phyloP scores from a whole-genome alignment of 2,113 vertebrate species.

The Miniopterus natalensis region DNA sequence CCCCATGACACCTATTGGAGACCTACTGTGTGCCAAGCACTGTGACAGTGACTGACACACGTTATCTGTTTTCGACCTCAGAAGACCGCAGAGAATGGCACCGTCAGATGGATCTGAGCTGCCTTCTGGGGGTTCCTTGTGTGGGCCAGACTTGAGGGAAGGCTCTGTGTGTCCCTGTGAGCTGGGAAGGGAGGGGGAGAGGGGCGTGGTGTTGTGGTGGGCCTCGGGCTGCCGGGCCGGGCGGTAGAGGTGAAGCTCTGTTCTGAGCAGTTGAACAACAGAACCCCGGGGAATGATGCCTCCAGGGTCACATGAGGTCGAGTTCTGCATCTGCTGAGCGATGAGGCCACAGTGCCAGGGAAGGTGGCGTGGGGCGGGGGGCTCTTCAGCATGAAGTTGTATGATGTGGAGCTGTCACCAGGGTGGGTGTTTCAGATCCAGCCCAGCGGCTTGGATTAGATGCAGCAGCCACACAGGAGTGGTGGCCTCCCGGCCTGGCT shows the following conservation, averaged over 20 bases:
- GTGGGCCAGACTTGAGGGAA: not conserved
- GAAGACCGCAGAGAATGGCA: not conserved
- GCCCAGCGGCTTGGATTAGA: not conserved
- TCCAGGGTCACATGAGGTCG: not conserved
- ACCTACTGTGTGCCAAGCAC: not conserved
- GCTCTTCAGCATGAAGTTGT: not conserved
- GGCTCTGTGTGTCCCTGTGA: not conserved
- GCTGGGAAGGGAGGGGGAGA: accelerated
- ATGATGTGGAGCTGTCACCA: not conserved
- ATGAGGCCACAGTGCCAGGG: accelerated
- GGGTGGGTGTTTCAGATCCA: not conserved
- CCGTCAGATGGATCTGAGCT: not conserved
- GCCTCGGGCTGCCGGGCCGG: not conserved
- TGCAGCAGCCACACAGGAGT: accelerated
- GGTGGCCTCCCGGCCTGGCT: not conserved
- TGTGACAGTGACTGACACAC: accelerated
- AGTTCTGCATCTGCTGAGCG: not conserved
- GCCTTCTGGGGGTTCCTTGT: not conserved
- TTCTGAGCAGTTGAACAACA: not conserved
- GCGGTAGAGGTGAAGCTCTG: not conserved
- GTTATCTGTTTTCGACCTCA: not conserved
- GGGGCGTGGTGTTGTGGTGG: accelerated
- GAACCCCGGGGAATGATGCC: accelerated
- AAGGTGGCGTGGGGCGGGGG: accelerated
- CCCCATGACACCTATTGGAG: not conserved